These are phyloP conservation scores for Sycophila texana DNA, from an alignment of 2,888 invertebrate species.

Conservation along the genomic window DNA sequence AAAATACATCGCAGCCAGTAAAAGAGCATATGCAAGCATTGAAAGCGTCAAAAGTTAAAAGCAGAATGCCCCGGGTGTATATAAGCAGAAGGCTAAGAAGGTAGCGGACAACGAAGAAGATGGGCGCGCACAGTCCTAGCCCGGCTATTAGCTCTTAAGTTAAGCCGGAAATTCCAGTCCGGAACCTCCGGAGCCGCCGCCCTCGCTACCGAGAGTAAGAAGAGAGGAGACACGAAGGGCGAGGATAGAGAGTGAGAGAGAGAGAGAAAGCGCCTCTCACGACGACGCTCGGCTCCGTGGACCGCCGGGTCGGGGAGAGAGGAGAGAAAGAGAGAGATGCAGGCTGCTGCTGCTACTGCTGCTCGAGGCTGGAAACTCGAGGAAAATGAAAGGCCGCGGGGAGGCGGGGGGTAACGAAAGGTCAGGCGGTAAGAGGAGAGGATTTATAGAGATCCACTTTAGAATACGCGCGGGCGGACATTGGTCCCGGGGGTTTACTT, in stretches of 20 bases:
- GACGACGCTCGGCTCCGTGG: no score
- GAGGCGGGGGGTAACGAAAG: constrained; percentile 16
- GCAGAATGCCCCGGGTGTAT: constrained; percentile 8
- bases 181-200: constrained; percentile 62
- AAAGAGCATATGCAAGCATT: constrained; percentile 23
- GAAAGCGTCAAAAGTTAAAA: constrained; percentile 6
- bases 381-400: constrained; percentile 11
- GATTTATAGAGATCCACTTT: constrained; percentile 64
- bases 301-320: not conserved
- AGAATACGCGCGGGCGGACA: constrained; percentile 58
- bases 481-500: constrained; percentile 62
- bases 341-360: constrained; percentile 33
- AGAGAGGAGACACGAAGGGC: not conserved
- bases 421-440: constrained; percentile 52
- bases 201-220: constrained; percentile 33
- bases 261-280: not conserved
- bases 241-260: not conserved
- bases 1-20: no score
- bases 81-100: constrained; percentile 12
- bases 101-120: not conserved
- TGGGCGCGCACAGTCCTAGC: constrained; percentile 33
- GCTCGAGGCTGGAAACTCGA: constrained; percentile 12
- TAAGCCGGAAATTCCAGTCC: constrained; percentile 69
- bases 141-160: constrained; percentile 70
- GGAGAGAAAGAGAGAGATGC: constrained; percentile 35